Evolutionary conservation across 2,113 vertebrate species (phyloP).

Genomic region (Chaetura pelagica): DNA sequence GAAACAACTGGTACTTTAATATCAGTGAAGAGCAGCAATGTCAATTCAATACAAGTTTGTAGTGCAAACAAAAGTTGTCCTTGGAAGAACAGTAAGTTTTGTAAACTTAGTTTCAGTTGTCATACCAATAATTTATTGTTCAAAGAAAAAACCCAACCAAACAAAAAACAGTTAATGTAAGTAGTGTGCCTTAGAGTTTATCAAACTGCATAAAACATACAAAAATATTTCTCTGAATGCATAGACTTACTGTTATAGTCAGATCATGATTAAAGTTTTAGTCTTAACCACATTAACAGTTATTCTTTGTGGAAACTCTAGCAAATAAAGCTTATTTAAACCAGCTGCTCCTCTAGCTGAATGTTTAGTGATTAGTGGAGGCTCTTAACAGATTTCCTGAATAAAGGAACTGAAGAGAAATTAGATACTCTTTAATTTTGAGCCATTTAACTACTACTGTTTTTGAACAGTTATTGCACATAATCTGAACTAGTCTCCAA

Average conservation of each 20-base stretch:
- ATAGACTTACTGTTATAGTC: constrained; percentile 41
- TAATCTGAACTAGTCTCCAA: neutral
- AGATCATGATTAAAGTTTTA: neutral
- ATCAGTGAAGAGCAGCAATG: neutral
- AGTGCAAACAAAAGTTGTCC: constrained; percentile 4
- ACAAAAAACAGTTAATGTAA: neutral
- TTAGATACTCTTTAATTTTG: neutral
- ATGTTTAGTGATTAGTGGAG: neutral
- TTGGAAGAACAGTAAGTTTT: neutral
- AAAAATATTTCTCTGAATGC: constrained; percentile 72
- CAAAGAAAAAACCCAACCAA: neutral
- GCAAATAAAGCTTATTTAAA: constrained; percentile 7
- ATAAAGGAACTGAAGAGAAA: neutral
- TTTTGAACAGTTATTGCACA: constrained; percentile 13
- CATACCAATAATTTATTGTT: neutral
- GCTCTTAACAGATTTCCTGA: neutral
- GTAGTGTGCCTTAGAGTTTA: constrained; percentile 14
- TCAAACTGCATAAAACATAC: constrained; percentile 60
- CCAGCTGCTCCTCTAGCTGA: neutral
- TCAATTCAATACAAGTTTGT: neutral
- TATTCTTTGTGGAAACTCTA: neutral
- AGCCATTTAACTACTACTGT: neutral
- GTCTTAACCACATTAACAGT: neutral
- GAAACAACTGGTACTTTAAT: constrained; percentile 27
- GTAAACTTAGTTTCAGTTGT: constrained; percentile 19